phyloP scores from a whole-genome alignment of 1,140 invertebrate species.

The Lordiphosa clarofinis region DNA sequence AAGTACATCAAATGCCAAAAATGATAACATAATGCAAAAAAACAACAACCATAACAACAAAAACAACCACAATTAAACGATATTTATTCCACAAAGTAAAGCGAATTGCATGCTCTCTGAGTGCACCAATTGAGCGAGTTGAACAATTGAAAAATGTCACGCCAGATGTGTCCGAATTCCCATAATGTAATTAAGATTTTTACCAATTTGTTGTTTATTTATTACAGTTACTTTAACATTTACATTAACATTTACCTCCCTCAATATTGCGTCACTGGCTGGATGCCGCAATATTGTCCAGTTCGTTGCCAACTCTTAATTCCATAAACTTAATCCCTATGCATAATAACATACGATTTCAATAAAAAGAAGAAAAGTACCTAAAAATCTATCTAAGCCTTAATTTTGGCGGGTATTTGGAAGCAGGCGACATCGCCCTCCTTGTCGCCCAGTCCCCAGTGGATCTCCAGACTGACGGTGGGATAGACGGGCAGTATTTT shows the following conservation, averaged over 20 bases:
- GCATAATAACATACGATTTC: conserved; percentile 38
- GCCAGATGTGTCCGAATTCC: conserved; percentile 8
- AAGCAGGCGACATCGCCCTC: conserved; percentile 83
- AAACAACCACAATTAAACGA: conserved; percentile 49
- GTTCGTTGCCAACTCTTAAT: conserved; percentile 11
- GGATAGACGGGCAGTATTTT: conserved; percentile 85
- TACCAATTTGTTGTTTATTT: conserved; percentile 15
- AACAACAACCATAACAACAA: conserved; percentile 10
- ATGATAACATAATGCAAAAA: conserved; percentile 21
- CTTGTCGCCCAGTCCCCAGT: conserved; percentile 82
- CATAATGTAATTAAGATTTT: conserved; percentile 8
- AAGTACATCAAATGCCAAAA: conserved; percentile 20
- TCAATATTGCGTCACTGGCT: conserved; percentile 67
- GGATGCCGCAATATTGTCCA: conserved; percentile 67
- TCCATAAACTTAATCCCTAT: conserved; percentile 51
- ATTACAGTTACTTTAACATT: conserved; percentile 11
- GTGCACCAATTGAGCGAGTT: conserved; percentile 28
- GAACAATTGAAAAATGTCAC: conserved; percentile 1
- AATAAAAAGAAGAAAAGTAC: conserved; percentile 35
- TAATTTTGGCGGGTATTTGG: conserved; percentile 84
- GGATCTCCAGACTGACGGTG: conserved; percentile 83
- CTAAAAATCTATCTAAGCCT: conserved; percentile 59
- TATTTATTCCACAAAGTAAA: conserved; percentile 50
- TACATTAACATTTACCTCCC: conserved; percentile 8
- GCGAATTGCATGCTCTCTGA: conserved; percentile 45